Evolutionary conservation across 2,797 vertebrate species (phyloP).

Genomic region (Hippopotamyrus pictus): DNA sequence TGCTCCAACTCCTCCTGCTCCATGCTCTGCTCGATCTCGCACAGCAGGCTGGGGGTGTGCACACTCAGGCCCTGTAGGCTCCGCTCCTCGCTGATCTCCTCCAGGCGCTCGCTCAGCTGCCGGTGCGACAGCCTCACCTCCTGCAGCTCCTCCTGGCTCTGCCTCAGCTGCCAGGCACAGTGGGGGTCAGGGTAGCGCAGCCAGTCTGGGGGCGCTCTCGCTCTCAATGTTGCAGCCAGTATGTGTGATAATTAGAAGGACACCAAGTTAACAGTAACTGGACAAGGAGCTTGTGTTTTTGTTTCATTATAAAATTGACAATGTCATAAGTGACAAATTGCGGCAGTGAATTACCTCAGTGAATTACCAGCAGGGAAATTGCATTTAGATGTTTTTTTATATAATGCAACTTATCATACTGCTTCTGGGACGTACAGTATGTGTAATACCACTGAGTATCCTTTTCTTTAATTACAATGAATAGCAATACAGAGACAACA

Average conservation of each 20-base stretch:
- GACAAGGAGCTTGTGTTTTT: background rate
- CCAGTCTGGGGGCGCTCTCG: background rate
- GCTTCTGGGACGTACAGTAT: background rate
- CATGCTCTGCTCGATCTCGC: constrained; percentile 97
- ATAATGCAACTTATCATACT: background rate
- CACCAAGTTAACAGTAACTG: background rate
- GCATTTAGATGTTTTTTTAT: background rate
- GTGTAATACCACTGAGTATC: background rate
- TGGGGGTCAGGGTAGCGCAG: background rate
- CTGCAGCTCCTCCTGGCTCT: constrained; percentile 86
- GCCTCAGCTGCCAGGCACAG: constrained; percentile 67
- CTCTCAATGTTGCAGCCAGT: too few relatives aligned
- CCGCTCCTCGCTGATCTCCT: constrained; percentile 83
- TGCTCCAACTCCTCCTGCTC: constrained; percentile 97
- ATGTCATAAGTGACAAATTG: background rate
- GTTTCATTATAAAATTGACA: background rate
- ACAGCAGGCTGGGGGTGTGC: constrained; percentile 81
- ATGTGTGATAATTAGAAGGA: background rate
- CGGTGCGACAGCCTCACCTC: constrained; percentile 81
- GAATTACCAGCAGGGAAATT: background rate
- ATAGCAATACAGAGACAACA: background rate
- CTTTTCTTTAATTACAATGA: background rate
- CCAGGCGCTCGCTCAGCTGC: constrained; percentile 76
- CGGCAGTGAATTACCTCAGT: background rate
- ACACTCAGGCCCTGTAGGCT: constrained; percentile 79